A percentile compares a stretch with the other conserved stretches of the same genome.
Conservation (phyloP, 2,113 vertebrate genomes). For the Python bivittatus region DNA sequence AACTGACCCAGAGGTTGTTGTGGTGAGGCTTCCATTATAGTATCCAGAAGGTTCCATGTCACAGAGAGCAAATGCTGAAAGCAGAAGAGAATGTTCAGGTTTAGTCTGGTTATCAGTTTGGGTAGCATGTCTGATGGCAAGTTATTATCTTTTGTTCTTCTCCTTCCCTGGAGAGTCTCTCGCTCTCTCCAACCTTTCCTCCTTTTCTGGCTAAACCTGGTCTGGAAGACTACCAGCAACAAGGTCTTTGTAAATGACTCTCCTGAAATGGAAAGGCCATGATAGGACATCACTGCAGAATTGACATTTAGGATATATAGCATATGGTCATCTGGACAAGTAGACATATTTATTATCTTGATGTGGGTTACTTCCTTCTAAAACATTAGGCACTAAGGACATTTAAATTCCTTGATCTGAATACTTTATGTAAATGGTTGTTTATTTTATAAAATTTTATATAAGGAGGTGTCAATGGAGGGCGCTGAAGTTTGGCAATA, state of each 20-base stretch:
- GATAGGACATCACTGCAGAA: neutral
- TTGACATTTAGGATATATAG: neutral
- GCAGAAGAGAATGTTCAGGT: constrained; percentile 30
- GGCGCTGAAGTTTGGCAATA: neutral
- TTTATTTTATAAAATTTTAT: neutral
- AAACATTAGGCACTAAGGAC: neutral
- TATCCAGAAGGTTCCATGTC: constrained; percentile 81
- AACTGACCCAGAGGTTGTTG: constrained; percentile 81
- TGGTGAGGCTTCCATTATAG: constrained; percentile 84
- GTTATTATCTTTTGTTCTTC: neutral
- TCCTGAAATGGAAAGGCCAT: neutral
- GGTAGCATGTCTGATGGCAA: neutral
- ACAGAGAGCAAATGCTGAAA: constrained; percentile 78
- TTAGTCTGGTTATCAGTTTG: neutral
- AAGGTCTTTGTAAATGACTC: neutral
- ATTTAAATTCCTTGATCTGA: neutral
- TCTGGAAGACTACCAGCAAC: neutral
- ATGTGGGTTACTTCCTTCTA: too few relatives aligned
- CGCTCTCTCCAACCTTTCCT: neutral
- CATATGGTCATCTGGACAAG: neutral
- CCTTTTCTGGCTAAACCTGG: neutral
- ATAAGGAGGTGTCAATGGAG: neutral
- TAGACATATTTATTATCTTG: neutral
- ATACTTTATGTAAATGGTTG: neutral
- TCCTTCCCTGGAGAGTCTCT: neutral